Evolutionary conservation across 37 sponge, comb jelly and placozoan genomes (phyloP), one percentile per base, ranked within the genome.

Genomic region (Amphimedon queenslandica): DNA sequence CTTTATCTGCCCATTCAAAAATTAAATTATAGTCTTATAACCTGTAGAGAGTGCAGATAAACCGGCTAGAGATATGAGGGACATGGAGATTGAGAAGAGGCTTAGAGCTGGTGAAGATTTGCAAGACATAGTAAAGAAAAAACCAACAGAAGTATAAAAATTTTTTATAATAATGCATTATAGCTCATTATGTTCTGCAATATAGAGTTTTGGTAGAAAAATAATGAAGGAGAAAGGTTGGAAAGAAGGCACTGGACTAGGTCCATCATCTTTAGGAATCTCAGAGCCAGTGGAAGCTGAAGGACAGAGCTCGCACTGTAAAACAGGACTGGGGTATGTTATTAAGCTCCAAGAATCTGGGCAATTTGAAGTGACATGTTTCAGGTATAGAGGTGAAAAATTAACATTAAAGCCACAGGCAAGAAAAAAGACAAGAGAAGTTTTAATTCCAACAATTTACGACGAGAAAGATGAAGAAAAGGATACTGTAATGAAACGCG

Each of bases 241-340:
- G 96, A 80, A n/a, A 28, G 87, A 68, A 27, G 96, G 96, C 29
- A 24, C 41, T 3, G 96, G 96, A 43, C 74, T 95, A 8, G 96
- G 96, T 0, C 35, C 40, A 35, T 20, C 58, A 0, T 41, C 53
- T 2, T 55, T 63, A 4, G 92, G 96, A 0, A 84, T 87, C 2
- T 16, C 81, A 10, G 78, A 82, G 30, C 92, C 96, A 23, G 6
- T 95, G 29, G 89, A 88, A 28, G 37, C 87, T 1, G 87, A 91
- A 20, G 92, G 92, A 39, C 92, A 95, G 42, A 64, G 57, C 3
- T 86, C 92, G 23, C 63, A 40, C 57, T 55, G 68, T 81, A 95
- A 91, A 64, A 88, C 40, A 60, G 96, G 96, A 0, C 64, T 95
- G 27, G 96, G 96, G 96, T 94, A 71, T 33, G 86, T 82, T 2